These are phyloP conservation scores for Pantherophis vulpinus DNA, from an alignment of 2,797 vertebrate genomes.

Conservation along the genomic window DNA sequence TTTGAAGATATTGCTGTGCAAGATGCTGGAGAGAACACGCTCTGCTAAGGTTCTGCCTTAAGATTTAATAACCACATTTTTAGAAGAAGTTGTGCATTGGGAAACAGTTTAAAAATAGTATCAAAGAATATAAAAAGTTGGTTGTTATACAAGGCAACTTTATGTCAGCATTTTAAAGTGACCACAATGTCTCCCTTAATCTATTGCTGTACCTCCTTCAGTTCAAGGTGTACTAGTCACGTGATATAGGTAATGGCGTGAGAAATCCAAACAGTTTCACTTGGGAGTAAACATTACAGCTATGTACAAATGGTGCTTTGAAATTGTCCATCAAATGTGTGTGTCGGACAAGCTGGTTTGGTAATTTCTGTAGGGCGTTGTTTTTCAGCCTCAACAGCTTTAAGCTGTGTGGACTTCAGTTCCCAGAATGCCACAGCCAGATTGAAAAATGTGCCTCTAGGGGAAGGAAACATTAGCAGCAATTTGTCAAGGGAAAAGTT, in stretches of 20 bases:
- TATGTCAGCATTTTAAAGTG: slow-evolving; percentile 17
- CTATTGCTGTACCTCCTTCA: background rate
- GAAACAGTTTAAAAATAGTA: background rate
- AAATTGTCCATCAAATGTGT: background rate
- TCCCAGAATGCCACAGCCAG: background rate
- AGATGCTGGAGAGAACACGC: background rate
- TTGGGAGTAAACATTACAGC: background rate
- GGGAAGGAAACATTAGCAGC: background rate
- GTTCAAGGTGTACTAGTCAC: background rate
- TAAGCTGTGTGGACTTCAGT: background rate
- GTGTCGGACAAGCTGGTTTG: background rate
- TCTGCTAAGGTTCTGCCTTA: background rate
- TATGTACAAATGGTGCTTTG: background rate
- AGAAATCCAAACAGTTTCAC: background rate
- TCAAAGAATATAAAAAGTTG: background rate
- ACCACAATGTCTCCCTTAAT: slow-evolving; percentile 5
- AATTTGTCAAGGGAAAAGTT: background rate
- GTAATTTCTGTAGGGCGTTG: background rate
- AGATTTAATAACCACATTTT: background rate
- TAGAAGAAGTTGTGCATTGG: background rate
- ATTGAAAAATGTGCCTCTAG: background rate
- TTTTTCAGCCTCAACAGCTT: background rate
- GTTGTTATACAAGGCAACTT: background rate
- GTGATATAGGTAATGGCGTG: background rate
- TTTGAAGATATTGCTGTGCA: background rate